Evolutionary conservation across 2,113 vertebrate genomes (phyloP).

Genomic region (Zootoca vivipara): DNA sequence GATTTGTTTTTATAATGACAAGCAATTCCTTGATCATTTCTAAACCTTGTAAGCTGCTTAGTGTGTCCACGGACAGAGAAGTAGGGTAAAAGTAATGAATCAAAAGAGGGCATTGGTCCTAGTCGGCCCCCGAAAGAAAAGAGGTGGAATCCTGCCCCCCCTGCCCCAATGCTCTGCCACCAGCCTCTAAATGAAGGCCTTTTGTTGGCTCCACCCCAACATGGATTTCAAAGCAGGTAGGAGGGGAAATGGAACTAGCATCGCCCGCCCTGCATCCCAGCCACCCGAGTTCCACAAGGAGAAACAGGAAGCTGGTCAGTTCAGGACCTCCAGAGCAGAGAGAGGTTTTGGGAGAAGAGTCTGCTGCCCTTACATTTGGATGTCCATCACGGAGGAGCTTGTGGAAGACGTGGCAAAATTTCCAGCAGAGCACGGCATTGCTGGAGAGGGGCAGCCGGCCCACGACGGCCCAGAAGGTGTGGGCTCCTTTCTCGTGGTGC

Average conservation of each 20-base stretch:
- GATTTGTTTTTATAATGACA: too few relatives aligned
- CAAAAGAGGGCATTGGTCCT: background rate
- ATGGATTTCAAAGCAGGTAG: too few relatives aligned
- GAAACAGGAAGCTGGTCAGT: background rate
- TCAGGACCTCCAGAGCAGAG: background rate
- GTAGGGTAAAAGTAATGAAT: background rate
- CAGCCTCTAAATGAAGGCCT: background rate
- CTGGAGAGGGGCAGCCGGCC: slow-evolving; percentile 95
- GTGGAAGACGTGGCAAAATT: slow-evolving; percentile 99
- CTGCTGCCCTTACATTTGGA: slow-evolving; percentile 82
- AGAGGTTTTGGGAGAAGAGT: accelerated
- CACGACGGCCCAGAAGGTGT: slow-evolving; percentile 95
- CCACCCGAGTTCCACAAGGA: too few relatives aligned
- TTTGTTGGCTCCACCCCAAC: too few relatives aligned
- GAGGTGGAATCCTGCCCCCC: background rate
- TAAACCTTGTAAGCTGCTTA: too few relatives aligned
- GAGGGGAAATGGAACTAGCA: too few relatives aligned
- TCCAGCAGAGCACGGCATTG: slow-evolving; percentile 97
- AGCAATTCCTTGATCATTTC: too few relatives aligned
- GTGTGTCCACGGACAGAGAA: background rate
- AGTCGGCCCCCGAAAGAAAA: background rate
- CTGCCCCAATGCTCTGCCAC: background rate
- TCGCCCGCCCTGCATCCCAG: too few relatives aligned
- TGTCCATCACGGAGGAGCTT: slow-evolving; percentile 96
- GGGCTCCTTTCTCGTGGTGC: slow-evolving; percentile 96